Evolutionary conservation across 2,113 vertebrate species (phyloP).

Genomic region (Epinephelus moara): DNA sequence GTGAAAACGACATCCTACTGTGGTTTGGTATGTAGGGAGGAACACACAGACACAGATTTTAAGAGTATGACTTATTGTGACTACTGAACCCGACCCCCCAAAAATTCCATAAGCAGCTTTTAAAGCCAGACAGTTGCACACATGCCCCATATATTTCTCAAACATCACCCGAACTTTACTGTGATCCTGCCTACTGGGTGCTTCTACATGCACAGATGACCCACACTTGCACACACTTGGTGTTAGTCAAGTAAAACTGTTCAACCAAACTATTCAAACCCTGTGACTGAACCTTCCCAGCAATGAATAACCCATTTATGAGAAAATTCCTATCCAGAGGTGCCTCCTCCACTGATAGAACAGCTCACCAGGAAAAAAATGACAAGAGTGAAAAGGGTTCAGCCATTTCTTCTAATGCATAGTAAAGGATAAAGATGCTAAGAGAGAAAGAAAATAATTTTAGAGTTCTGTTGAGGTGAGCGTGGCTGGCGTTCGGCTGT

Average conservation of each 20-base stretch:
- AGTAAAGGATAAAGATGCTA: background rate
- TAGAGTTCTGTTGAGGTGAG: background rate
- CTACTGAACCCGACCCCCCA: background rate
- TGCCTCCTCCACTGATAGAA: background rate
- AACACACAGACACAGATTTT: background rate
- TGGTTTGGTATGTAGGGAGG: slow-evolving; percentile 27
- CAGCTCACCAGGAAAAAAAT: slow-evolving; percentile 6
- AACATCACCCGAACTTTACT: slow-evolving; percentile 18
- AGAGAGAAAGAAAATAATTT: background rate
- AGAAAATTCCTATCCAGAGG: slow-evolving; percentile 12
- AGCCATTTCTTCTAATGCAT: background rate
- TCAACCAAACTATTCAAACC: slow-evolving; percentile 35
- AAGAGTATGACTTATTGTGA: slow-evolving; percentile 6
- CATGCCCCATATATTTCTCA: slow-evolving; percentile 8
- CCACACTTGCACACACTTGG: slow-evolving; percentile 5
- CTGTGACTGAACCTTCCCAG: slow-evolving; percentile 30
- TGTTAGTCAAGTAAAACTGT: slow-evolving; percentile 22
- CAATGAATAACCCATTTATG: slow-evolving; percentile 14
- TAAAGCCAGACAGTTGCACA: slow-evolving; percentile 12
- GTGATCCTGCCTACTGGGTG: slow-evolving; percentile 1
- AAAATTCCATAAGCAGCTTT: background rate
- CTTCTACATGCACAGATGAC: slow-evolving; percentile 10
- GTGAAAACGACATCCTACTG: slow-evolving; percentile 48
- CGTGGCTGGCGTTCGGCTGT: too few relatives aligned
- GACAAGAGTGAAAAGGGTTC: background rate